phyloP scores from a whole-genome alignment of 2,797 vertebrate genomes.

The Neopelma chrysocephalum region DNA sequence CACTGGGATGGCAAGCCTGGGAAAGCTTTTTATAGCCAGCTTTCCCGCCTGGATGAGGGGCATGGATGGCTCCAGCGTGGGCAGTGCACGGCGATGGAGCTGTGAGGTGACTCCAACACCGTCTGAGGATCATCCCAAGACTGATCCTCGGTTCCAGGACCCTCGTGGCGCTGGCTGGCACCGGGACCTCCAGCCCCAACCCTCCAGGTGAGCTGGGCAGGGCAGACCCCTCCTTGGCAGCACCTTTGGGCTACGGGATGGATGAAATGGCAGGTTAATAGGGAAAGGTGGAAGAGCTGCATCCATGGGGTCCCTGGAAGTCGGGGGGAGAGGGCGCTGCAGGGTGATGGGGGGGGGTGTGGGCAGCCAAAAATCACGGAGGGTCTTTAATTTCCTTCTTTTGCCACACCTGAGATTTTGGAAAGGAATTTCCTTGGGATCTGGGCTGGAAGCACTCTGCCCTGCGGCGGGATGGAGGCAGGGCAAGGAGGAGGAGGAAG shows the following conservation, averaged over 20 bases:
- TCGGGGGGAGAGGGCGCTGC: fast-evolving
- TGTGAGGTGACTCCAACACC: fast-evolving
- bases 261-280: background rate
- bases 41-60: background rate
- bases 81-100: background rate
- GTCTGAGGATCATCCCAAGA: fast-evolving
- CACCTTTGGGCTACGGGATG: fast-evolving
- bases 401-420: background rate
- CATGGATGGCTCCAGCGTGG: background rate
- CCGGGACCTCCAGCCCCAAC: fast-evolving
- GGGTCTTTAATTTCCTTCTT: background rate
- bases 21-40: constrained; percentile 3
- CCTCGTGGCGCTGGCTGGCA: fast-evolving
- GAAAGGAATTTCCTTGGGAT: background rate
- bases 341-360: too few species aligned
- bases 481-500: background rate
- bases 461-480: fast-evolving
- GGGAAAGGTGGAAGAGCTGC: fast-evolving
- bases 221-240: background rate
- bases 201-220: background rate
- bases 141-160: fast-evolving
- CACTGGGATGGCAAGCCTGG: background rate
- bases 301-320: fast-evolving
- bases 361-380: fast-evolving
- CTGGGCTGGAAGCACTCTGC: background rate